phyloP scores from a whole-genome alignment of 2,113 vertebrate species.

The Cyphomyrus discorhynchus region DNA sequence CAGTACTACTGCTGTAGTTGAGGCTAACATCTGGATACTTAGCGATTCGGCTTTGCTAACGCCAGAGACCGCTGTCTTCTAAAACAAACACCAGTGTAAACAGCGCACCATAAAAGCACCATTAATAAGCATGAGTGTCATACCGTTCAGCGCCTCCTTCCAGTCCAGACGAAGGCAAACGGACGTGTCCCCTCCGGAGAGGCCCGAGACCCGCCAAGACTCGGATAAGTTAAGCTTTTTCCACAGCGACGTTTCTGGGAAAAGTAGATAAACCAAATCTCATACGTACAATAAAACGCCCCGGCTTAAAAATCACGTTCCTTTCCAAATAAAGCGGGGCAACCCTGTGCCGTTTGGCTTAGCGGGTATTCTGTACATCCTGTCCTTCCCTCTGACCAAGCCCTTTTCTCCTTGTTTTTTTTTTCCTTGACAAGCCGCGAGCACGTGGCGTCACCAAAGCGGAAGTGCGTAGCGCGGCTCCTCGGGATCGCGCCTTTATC shows the following conservation, averaged over 20 bases:
- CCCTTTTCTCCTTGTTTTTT: slow-evolving; percentile 4
- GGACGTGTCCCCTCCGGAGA: background rate
- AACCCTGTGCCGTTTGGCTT: background rate
- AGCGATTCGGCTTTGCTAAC: background rate
- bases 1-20: background rate
- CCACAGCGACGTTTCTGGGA: background rate
- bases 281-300: background rate
- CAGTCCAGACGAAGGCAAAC: background rate
- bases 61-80: background rate
- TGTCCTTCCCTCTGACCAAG: background rate
- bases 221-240: background rate
- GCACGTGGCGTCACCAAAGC: background rate
- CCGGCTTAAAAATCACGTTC: background rate
- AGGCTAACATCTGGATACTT: background rate
- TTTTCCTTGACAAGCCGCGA: background rate
- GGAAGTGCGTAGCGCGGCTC: background rate
- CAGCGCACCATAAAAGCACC: background rate
- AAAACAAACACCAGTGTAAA: background rate
- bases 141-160: background rate
- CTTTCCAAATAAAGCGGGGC: background rate
- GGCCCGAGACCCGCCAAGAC: background rate
- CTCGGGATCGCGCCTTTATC: background rate
- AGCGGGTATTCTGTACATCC: background rate
- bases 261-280: background rate
- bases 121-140: background rate